These are phyloP conservation scores for Knipowitschia caucasica DNA, from an alignment of 2,797 vertebrate genomes.

Conservation along the genomic window DNA sequence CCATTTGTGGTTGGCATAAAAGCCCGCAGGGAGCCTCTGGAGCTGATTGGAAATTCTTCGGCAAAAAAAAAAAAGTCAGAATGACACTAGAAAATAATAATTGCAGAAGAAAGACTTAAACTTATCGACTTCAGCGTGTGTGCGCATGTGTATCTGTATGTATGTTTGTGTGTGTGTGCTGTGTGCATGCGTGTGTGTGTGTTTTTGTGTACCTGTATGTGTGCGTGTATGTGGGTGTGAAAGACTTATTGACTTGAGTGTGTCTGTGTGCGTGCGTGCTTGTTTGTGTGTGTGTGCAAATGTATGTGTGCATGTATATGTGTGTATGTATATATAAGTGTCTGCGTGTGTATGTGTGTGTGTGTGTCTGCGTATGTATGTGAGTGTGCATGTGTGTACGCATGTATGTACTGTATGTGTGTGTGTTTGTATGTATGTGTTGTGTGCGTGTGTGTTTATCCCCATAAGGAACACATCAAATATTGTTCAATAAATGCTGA, in stretches of 20 bases:
- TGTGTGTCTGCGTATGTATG: too few species aligned
- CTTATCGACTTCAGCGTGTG: too few species aligned
- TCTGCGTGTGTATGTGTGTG: too few species aligned
- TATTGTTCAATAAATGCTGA: conserved; percentile 61
- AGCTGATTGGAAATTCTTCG: conserved; percentile 75
- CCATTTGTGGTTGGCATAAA: conserved; percentile 71
- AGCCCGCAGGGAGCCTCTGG: conserved; percentile 72
- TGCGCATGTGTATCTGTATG: too few species aligned
- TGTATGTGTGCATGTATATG: too few species aligned
- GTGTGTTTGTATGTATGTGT: background rate
- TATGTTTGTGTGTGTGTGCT: background rate
- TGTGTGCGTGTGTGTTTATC: conserved; percentile 39
- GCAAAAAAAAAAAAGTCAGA: conserved; percentile 20
- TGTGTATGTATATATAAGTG: too few species aligned
- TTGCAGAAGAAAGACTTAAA: background rate
- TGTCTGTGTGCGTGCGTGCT: too few species aligned
- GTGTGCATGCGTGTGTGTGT: background rate
- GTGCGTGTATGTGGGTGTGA: background rate
- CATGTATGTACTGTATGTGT: too few species aligned
- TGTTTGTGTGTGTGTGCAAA: too few species aligned
- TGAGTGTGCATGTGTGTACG: too few species aligned
- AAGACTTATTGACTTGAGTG: too few species aligned
- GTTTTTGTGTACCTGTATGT: too few species aligned
- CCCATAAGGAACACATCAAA: conserved; percentile 63
- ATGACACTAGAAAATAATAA: background rate